Base-by-base conservation (phyloP, 2,797 vertebrate genomes). In the Eurystomus glaucurus region DNA sequence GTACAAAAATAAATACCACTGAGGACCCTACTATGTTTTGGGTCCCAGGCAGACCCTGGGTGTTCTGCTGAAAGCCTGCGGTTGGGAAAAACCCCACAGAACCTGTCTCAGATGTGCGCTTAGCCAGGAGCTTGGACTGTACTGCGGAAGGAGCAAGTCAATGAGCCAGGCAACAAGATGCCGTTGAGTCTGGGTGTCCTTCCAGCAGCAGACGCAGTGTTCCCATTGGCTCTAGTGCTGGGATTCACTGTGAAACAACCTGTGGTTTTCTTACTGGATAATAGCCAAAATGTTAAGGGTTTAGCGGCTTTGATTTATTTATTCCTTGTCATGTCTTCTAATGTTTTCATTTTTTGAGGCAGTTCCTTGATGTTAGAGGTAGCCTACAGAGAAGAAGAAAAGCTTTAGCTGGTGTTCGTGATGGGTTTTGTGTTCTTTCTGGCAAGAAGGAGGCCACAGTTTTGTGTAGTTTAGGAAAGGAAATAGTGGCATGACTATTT, bases 31-130 rank as follows among this genome's bases (percentile, higher is more conserved):
- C 48, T 61, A 22, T 37, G 9, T 75, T 81, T 45, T 25, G 43
- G 22, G 18, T 61, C 9, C 58, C 2, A 2, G 54, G 35, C 48
- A 80, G 75, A 35, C 14, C 33, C 22, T 62, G 35, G 11, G 11
- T 25, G 31, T 55, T 31, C 46, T 77, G 35, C n/a, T 29, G 51
- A 10, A 28, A 0, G 1, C 4, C 61, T 68, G 46, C 1, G 0
- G 15, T 29, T 39, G 29, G 16, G 26, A n/a, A 46, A 43, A 50
- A 18, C 0, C 20, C 29, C 23, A 23, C 16, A 52, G 50, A 81
- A 64, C 6, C 19, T 33, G 9, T 45, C 35, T 57, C 18, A 46
- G 45, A 37, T 2, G 0, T 23, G 45, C 0, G 4, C 33, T 70
- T 39, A 10, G 12, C 20, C 14, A 35, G 12, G 11, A 43, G 26